Percentiles rank a stretch among this genome's conserved stretches.
These are phyloP conservation scores for Oscheius sp. DNA, from an alignment of 2,888 invertebrate species.

Conservation along the genomic window DNA sequence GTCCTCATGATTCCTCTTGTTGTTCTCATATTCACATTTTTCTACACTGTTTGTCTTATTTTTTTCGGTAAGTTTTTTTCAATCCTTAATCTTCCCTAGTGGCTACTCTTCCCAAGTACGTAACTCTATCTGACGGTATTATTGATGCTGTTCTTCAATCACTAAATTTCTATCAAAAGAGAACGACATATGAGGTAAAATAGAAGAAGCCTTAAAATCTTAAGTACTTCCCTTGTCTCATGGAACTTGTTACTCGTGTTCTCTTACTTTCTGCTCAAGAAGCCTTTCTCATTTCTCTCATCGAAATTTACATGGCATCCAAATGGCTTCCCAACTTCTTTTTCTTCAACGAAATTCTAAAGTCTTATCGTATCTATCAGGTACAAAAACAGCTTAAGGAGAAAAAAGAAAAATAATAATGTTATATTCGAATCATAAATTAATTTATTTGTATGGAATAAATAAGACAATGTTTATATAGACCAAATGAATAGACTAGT, in stretches of 20 bases:
- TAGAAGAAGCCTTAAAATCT: background rate
- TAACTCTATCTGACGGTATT: background rate
- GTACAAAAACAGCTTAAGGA: background rate
- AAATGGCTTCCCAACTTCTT: background rate
- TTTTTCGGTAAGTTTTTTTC: background rate
- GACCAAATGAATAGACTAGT: too few relatives aligned
- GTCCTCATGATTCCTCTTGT: background rate
- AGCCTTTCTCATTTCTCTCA: conserved; percentile 1
- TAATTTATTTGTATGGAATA: background rate
- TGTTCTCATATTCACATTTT: background rate
- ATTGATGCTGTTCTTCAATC: background rate
- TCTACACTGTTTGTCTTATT: background rate
- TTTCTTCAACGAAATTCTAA: too few relatives aligned
- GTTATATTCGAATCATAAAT: too few relatives aligned
- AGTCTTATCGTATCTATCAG: background rate
- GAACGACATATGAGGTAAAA: background rate
- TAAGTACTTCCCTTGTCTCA: conserved; percentile 2
- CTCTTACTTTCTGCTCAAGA: conserved; percentile 8
- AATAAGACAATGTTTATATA: background rate
- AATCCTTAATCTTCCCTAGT: background rate
- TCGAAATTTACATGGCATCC: background rate
- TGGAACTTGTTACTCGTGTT: conserved; percentile 11
- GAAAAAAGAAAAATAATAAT: background rate
- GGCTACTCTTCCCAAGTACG: conserved; percentile 10
- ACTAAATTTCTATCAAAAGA: background rate